These are phyloP conservation scores for Hyperoodon ampullatus DNA, from an alignment of 2,113 vertebrate genomes.

Conservation along the genomic window DNA sequence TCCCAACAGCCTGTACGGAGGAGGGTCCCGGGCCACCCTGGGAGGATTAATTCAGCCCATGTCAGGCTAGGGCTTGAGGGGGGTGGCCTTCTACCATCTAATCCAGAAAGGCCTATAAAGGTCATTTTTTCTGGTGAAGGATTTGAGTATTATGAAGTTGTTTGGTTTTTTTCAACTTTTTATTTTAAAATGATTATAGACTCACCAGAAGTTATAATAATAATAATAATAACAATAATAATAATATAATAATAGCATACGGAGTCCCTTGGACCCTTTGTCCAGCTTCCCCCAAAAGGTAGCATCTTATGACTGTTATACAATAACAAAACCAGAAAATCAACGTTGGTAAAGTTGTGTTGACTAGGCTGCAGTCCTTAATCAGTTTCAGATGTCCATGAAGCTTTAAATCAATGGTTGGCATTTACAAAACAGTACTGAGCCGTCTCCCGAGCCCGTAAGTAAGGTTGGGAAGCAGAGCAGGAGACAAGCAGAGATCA, in stretches of 20 bases:
- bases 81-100: background rate
- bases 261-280: background rate
- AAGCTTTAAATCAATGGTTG: background rate
- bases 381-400: background rate
- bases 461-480: background rate
- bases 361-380: background rate
- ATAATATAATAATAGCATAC: background rate
- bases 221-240: background rate
- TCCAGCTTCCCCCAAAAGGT: background rate
- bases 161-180: background rate
- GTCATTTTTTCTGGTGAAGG: background rate
- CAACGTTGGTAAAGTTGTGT: background rate
- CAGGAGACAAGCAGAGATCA: background rate
- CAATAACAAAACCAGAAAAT: background rate
- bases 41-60: background rate
- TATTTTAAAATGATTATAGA: slow-evolving; percentile 12
- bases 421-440: background rate
- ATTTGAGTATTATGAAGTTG: background rate
- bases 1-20: background rate
- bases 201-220: background rate
- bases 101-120: background rate
- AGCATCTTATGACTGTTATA: background rate
- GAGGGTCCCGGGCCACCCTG: background rate
- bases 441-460: background rate
- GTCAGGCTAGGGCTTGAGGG: accelerated